Conservation (phyloP, 2,113 vertebrate species). For the Mixornis gularis region DNA sequence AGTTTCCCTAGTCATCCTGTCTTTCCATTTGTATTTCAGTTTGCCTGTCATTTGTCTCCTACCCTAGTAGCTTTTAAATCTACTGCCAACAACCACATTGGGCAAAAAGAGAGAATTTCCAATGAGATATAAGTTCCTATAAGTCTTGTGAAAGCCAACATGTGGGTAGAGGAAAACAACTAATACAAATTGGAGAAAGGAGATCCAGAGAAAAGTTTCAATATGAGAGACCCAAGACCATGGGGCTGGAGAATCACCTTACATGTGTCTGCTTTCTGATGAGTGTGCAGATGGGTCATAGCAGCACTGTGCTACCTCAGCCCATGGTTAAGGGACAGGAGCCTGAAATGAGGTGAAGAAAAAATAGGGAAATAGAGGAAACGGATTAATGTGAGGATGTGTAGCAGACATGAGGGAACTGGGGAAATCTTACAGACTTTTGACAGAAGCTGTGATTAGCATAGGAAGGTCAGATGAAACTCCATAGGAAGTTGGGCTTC, state of each 20-base stretch:
- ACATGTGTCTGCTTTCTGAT: neutral
- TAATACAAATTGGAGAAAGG: neutral
- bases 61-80: neutral
- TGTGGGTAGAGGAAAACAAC: neutral
- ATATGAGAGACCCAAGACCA: neutral
- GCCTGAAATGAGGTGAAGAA: neutral
- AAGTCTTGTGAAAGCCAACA: neutral
- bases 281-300: accelerated
- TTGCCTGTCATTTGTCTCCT: neutral
- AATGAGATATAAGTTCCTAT: neutral
- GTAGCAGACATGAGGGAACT: neutral
- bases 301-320: neutral
- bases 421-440: neutral
- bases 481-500: neutral
- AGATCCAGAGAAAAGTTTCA: neutral
- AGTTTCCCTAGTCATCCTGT: neutral
- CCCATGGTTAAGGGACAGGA: neutral
- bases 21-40: neutral
- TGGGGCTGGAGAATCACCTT: neutral
- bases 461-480: neutral
- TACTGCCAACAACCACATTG: neutral
- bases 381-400: neutral
- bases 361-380: neutral
- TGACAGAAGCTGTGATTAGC: neutral
- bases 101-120: neutral